Evolutionary conservation across 2,797 vertebrate genomes (phyloP).

Genomic region (Kryptopterus vitreolus): DNA sequence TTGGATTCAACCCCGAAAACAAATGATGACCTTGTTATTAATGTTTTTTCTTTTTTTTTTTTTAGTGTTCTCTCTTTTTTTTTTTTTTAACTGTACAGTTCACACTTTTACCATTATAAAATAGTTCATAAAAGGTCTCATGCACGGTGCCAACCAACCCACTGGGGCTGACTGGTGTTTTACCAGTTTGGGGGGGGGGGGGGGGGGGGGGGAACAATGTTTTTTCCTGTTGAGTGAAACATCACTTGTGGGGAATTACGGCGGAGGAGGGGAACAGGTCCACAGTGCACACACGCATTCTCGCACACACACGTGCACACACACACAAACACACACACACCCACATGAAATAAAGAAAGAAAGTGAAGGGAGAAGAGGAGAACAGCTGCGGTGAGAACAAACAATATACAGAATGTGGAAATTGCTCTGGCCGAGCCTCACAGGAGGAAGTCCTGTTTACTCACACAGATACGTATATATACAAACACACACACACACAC

Average conservation of each 20-base stretch:
- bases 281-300: conserved; percentile 43
- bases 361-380: conserved; percentile 28
- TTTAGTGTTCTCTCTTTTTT: conserved; percentile 1
- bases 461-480: background rate
- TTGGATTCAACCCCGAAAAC: conserved; percentile 14
- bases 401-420: conserved; percentile 48
- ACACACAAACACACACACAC: conserved; percentile 26
- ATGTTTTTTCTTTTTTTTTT: background rate
- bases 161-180: conserved; percentile 20
- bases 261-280: conserved; percentile 1
- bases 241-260: conserved; percentile 44
- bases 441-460: conserved; percentile 44
- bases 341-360: too few relatives aligned
- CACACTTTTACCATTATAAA: conserved; percentile 43
- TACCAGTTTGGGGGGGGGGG: conserved; percentile 17
- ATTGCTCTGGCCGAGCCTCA: conserved; percentile 63
- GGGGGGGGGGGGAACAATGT: too few relatives aligned
- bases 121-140: conserved; percentile 51
- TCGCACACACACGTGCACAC: background rate
- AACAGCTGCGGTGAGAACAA: conserved; percentile 58
- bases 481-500: too few relatives aligned
- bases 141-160: conserved; percentile 43
- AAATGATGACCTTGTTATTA: conserved; percentile 19
- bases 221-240: conserved; percentile 29
- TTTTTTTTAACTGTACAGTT: conserved; percentile 43